phyloP scores from a whole-genome alignment of 2,888 invertebrate genomes.

The Lampropteryx suffumata region DNA sequence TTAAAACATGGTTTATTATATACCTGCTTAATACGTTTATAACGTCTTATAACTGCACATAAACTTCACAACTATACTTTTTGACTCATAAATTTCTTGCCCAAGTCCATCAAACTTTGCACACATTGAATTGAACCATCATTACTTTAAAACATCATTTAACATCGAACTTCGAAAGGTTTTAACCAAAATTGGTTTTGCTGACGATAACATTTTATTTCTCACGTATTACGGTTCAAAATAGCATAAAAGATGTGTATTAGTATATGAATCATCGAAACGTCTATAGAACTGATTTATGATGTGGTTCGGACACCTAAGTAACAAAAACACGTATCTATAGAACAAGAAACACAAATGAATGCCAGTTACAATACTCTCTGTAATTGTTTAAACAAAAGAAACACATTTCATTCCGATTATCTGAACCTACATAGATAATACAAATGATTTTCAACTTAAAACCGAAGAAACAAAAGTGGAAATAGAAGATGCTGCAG shows the following conservation, averaged over 20 bases:
- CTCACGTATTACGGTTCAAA: constrained; percentile 40
- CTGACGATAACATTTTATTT: constrained; percentile 12
- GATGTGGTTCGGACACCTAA: constrained; percentile 76
- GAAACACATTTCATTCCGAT: constrained; percentile 39
- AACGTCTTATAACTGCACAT: too few relatives aligned
- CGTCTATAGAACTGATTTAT: constrained; percentile 72
- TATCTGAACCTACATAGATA: constrained; percentile 34
- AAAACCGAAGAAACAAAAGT: not conserved
- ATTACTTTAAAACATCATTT: constrained; percentile 66
- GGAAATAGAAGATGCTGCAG: constrained; percentile 2
- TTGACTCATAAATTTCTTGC: constrained; percentile 53
- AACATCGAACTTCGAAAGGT: constrained; percentile 49
- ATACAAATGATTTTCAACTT: constrained; percentile 32
- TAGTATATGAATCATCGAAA: constrained; percentile 41
- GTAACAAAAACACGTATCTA: constrained; percentile 74
- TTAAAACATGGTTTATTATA: too few relatives aligned
- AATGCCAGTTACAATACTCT: constrained; percentile 74
- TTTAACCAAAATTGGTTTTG: constrained; percentile 19
- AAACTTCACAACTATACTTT: not conserved
- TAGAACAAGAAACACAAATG: constrained; percentile 78
- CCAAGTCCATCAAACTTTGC: constrained; percentile 51
- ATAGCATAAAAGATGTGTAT: constrained; percentile 20
- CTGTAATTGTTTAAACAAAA: constrained; percentile 81
- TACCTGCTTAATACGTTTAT: too few relatives aligned
- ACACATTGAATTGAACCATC: constrained; percentile 67